A percentile compares a stretch with the other conserved stretches of the same genome.
These are phyloP conservation scores for Anabacerthia variegaticeps DNA, from an alignment of 2,797 vertebrate species.

Conservation along the genomic window DNA sequence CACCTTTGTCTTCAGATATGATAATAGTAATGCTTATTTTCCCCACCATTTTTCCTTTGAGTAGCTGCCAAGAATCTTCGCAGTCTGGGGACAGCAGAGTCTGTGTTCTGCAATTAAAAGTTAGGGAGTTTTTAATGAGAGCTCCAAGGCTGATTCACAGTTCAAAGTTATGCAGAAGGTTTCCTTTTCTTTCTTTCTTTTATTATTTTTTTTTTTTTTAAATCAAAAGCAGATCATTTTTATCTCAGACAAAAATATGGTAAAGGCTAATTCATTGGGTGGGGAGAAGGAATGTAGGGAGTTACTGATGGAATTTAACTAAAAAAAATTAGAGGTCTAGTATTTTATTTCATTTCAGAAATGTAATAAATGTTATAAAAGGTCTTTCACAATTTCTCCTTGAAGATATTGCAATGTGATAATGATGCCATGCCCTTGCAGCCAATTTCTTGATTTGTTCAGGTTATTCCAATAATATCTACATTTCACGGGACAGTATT, in stretches of 20 bases:
- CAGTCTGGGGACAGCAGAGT: constrained; percentile 13
- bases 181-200: background rate
- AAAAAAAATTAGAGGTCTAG: constrained; percentile 26
- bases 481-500: constrained; percentile 69
- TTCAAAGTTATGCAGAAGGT: constrained; percentile 19
- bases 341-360: constrained; percentile 65
- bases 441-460: constrained; percentile 72
- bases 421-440: constrained; percentile 60
- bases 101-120: constrained; percentile 43
- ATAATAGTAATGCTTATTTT: background rate
- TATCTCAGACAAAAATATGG: constrained; percentile 54
- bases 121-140: constrained; percentile 60
- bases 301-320: constrained; percentile 42
- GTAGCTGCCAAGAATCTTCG: background rate
- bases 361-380: constrained; percentile 57
- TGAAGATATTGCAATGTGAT: constrained; percentile 63
- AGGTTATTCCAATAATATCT: constrained; percentile 71
- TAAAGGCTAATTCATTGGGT: constrained; percentile 51
- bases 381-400: constrained; percentile 45
- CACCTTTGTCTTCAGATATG: background rate
- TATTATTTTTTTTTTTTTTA: background rate
- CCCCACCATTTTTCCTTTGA: background rate
- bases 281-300: background rate
- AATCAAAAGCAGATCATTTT: constrained; percentile 59
- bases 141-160: background rate